These are phyloP conservation scores for Anorthoa munda DNA, from an alignment of 2,888 invertebrate genomes.

Conservation along the genomic window DNA sequence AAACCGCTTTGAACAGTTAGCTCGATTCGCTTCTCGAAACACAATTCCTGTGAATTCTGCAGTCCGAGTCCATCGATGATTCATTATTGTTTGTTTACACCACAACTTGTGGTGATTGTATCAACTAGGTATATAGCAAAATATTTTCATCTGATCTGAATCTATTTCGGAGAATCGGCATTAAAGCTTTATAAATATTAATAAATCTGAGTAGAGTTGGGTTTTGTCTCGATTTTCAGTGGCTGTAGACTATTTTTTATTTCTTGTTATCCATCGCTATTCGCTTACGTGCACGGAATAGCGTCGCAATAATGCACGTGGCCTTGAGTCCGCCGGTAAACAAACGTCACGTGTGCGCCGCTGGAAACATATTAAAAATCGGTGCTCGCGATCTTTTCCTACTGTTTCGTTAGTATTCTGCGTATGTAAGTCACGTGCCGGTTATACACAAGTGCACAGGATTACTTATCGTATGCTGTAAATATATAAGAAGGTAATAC, in stretches of 20 bases:
- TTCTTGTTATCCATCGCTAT: conserved; percentile 63
- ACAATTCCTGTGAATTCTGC: conserved; percentile 65
- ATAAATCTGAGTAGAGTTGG: conserved; percentile 24
- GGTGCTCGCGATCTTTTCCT: conserved; percentile 71
- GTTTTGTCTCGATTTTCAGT: conserved; percentile 36
- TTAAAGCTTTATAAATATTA: conserved; percentile 29
- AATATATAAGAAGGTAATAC: conserved; percentile 14
- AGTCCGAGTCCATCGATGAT: conserved; percentile 65
- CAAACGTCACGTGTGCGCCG: conserved; percentile 85
- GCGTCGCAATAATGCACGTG: conserved; percentile 86
- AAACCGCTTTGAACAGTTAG: conserved; percentile 55
- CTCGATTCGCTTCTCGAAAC: conserved; percentile 60
- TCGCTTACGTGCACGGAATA: conserved; percentile 79
- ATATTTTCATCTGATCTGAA: conserved; percentile 39
- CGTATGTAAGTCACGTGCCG: conserved; percentile 64
- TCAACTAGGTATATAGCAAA: conserved; percentile 43
- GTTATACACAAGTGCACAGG: conserved; percentile 44
- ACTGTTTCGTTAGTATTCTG: conserved; percentile 66
- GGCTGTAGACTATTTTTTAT: conserved; percentile 61
- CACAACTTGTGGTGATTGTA: conserved; percentile 49
- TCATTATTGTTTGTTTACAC: conserved; percentile 71
- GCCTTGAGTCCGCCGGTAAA: conserved; percentile 86
- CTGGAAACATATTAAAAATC: conserved; percentile 71
- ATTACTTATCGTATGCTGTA: conserved; percentile 58
- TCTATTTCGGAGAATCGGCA: conserved; percentile 43